Percentiles rank a stretch among this genome's conserved stretches.
These are phyloP conservation scores for Toxotes chatareus DNA, from an alignment of 2,113 vertebrate genomes.

Conservation along the genomic window DNA sequence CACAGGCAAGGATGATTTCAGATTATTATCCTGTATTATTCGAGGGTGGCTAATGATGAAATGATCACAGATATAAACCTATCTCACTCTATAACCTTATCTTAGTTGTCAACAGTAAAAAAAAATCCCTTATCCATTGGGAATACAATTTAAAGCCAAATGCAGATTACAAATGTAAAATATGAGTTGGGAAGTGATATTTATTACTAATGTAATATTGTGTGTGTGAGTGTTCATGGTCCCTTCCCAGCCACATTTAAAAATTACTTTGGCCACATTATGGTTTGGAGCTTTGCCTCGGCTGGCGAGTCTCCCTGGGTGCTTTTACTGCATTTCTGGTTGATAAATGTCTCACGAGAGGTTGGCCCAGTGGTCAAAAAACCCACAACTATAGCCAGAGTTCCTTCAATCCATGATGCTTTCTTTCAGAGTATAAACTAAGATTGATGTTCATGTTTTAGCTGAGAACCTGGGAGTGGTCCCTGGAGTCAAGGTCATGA, in stretches of 20 bases:
- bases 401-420: conserved; percentile 39
- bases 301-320: conserved; percentile 33
- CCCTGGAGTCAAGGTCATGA: conserved; percentile 70
- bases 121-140: conserved; percentile 40
- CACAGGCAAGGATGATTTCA: conserved; percentile 50
- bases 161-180: conserved; percentile 42
- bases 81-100: conserved; percentile 56
- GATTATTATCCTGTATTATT: conserved; percentile 48
- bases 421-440: conserved; percentile 59
- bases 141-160: conserved; percentile 53
- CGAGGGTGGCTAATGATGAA: conserved; percentile 45
- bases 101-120: conserved; percentile 55
- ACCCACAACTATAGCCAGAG: conserved; percentile 50
- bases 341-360: conserved; percentile 58
- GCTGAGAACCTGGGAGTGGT: conserved; percentile 55
- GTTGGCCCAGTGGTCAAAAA: conserved; percentile 51
- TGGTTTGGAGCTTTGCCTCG: conserved; percentile 62
- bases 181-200: conserved; percentile 43
- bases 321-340: conserved; percentile 37
- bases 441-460: conserved; percentile 73
- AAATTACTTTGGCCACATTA: conserved; percentile 42
- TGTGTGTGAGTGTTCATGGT: conserved; percentile 45
- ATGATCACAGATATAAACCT: conserved; percentile 54
- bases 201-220: conserved; percentile 48
- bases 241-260: conserved; percentile 44